phyloP scores from a whole-genome alignment of 1,140 invertebrate genomes.

The Harlomillsia oculata region DNA sequence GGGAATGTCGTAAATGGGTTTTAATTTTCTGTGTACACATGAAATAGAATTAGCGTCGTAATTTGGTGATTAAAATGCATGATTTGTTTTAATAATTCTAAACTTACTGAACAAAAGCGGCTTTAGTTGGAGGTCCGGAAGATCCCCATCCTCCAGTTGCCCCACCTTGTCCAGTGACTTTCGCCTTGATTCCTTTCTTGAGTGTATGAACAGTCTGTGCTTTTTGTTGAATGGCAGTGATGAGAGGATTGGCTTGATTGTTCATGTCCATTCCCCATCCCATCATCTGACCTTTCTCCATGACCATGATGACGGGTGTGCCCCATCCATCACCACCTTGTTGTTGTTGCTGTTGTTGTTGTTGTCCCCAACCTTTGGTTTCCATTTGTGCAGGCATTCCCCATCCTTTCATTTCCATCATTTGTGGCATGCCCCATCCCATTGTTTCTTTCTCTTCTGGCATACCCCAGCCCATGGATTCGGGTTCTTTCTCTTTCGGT shows the following conservation, averaged over 20 bases:
- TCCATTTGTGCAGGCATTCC: neutral
- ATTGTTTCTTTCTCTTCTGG: neutral
- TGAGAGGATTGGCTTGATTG: neutral
- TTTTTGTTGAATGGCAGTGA: neutral
- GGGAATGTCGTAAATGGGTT: slow-evolving; percentile 16
- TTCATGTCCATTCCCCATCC: neutral
- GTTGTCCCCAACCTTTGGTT: neutral
- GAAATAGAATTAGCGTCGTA: neutral
- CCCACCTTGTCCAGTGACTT: neutral
- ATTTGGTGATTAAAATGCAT: neutral
- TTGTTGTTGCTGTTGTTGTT: neutral
- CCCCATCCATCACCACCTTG: slow-evolving; percentile 9
- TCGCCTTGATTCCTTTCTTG: neutral
- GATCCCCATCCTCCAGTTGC: neutral
- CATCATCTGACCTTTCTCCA: neutral
- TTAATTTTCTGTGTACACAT: slow-evolving; percentile 14
- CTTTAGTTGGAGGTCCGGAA: neutral
- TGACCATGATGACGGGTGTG: neutral
- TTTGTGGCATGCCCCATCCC: slow-evolving; percentile 11
- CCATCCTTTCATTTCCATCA: neutral
- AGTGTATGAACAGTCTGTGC: neutral
- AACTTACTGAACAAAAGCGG: neutral
- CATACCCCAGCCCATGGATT: neutral
- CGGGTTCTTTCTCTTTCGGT: neutral
- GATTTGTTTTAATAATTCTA: neutral